Base-by-base conservation (phyloP, 2,113 vertebrate species). In the Hucho hucho region DNA sequence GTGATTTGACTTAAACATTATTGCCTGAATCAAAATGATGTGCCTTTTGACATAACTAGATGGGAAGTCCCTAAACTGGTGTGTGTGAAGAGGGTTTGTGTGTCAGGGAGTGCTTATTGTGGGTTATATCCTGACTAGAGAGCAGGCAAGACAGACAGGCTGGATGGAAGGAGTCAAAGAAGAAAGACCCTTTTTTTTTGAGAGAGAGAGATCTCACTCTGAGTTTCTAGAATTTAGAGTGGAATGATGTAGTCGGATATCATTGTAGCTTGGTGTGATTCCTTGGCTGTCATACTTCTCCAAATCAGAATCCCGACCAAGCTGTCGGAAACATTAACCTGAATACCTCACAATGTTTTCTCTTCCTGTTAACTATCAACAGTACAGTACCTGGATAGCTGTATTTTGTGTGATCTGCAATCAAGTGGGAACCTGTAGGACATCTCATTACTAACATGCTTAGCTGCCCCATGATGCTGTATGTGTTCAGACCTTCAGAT, bases 11-110 rank as follows among this genome's bases (percentile, higher is more conserved):
- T 91, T 84, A 68, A 86, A 83, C 84, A 86, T 83, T 87, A 89
- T 89, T 93, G 92, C 91, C 93, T 92, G 88, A 89, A 91, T 92
- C 80, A 84, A 91, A 91, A 88, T 88, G 87, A 92, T 91, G 92
- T 93, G 92, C 93, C 92, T 94, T 93, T 92, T 89, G 87, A 91
- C 90, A 87, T 87, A 63, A 81, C 83, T 81, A 78, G 83, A 85
- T 81, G 86, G 84, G 82, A 68, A 88, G 68, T 81, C 85, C 86
- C 83, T 74, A 72, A 86, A 79, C 74, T 69, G 20, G 37, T 69
- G 9, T 79, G 14, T 81, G 69, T 83, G 84, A 87, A 78, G 81
- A 84, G 85, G 9, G 74, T 87, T 78, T 82, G 79, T 80, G 11
- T 63, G 79, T 81, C 82, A 77, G 79, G 56, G 81, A 83, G 78